These are phyloP conservation scores for Antheraea yamamai DNA, from an alignment of 2,888 invertebrate genomes.

Conservation along the genomic window DNA sequence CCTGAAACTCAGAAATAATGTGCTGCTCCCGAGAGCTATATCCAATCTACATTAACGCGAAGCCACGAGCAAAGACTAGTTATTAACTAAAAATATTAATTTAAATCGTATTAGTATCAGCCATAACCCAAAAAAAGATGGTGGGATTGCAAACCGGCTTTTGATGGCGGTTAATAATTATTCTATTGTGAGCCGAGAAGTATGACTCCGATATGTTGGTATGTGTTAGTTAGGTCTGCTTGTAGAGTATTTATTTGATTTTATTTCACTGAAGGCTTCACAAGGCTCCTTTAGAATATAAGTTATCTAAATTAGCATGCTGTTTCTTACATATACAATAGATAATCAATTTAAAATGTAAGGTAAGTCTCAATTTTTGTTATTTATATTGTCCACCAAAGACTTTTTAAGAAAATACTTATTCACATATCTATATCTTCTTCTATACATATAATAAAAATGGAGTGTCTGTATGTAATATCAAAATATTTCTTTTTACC, in stretches of 20 bases:
- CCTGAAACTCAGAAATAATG: too few species aligned
- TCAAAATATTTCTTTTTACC: too few species aligned
- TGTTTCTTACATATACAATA: background rate
- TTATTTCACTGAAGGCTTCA: background rate
- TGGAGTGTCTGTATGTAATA: too few species aligned
- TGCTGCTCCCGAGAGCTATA: too few species aligned
- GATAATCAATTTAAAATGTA: background rate
- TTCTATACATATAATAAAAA: too few species aligned
- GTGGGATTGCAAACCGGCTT: background rate
- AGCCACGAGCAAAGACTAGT: too few species aligned
- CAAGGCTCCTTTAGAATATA: background rate
- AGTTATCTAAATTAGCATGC: background rate
- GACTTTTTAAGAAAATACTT: background rate
- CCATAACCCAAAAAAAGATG: background rate
- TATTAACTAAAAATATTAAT: background rate
- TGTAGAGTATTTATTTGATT: background rate
- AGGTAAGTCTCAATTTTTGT: background rate
- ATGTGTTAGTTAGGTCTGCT: constrained; percentile 11
- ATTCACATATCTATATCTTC: background rate
- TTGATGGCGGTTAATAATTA: constrained; percentile 7
- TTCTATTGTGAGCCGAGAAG: background rate
- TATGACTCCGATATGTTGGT: constrained; percentile 12
- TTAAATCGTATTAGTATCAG: background rate
- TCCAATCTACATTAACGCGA: too few species aligned
- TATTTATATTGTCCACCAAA: background rate